phyloP scores from a whole-genome alignment of 2,888 invertebrate species.

The Ectobius pallidus region DNA sequence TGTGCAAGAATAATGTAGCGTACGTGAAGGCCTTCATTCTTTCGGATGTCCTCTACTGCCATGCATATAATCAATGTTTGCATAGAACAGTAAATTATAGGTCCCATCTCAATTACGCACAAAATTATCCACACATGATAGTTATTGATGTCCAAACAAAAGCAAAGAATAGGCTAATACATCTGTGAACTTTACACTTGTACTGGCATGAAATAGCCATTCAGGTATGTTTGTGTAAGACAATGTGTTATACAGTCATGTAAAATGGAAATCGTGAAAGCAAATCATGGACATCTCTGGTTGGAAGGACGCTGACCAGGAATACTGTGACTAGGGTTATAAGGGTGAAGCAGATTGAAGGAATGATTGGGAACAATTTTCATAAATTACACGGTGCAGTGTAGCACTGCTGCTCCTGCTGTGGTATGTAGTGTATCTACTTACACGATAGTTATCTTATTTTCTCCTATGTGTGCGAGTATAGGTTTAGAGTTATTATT shows the following conservation, averaged over 20 bases:
- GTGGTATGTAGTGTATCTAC: background rate
- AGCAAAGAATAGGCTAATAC: no score
- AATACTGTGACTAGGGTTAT: background rate
- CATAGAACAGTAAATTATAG: no score
- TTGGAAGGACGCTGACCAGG: constrained; percentile 15
- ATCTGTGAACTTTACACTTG: no score
- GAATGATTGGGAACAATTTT: constrained; percentile 31
- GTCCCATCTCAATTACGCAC: no score
- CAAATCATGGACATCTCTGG: background rate
- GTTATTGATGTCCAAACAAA: no score
- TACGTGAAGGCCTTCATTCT: no score
- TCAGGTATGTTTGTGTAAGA: background rate
- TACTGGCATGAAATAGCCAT: no score
- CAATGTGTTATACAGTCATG: background rate
- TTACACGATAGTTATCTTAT: background rate
- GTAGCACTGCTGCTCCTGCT: constrained; percentile 20
- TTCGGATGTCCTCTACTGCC: no score
- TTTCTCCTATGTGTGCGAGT: background rate
- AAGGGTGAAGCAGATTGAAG: constrained; percentile 18
- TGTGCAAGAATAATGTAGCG: no score
- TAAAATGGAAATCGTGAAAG: background rate
- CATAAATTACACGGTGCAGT: constrained; percentile 27
- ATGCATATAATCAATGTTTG: no score
- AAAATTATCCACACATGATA: no score
- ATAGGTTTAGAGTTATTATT: constrained; percentile 7